Conservation (phyloP, 2,888 invertebrate species). For the Agrotis ipsilon region DNA sequence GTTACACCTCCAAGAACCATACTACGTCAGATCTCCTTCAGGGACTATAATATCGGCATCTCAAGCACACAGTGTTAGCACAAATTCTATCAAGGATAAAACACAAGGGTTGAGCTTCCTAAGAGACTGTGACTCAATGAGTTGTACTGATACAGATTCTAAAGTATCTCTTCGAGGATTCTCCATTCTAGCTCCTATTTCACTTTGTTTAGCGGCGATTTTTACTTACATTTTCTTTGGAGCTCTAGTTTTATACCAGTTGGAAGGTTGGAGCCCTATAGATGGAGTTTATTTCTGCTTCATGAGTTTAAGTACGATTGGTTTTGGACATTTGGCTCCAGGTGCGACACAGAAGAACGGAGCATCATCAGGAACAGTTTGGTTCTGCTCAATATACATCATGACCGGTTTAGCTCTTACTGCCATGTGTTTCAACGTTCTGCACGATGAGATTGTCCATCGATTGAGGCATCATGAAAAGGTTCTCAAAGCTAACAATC, state of each 20-base stretch:
- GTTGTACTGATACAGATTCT: conserved; percentile 93
- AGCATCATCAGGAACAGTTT: conserved; percentile 93
- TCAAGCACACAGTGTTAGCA: conserved; percentile 86
- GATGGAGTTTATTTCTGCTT: conserved; percentile 99
- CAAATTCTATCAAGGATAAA: conserved; percentile 87
- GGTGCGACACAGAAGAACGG: conserved; percentile 91
- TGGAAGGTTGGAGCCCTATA: conserved; percentile 98
- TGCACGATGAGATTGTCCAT: conserved; percentile 97
- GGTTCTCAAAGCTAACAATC: conserved; percentile 80
- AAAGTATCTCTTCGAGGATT: conserved; percentile 93
- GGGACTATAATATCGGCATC: conserved; percentile 90
- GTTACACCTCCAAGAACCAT: conserved; percentile 92
- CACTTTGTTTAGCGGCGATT: conserved; percentile 97
- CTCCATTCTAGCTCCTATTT: conserved; percentile 96
- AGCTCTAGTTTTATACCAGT: conserved; percentile 96
- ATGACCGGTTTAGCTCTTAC: conserved; percentile 97
- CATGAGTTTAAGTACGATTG: conserved; percentile 98
- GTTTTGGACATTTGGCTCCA: conserved; percentile 96
- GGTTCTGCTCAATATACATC: conserved; percentile 97
- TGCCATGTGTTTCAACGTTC: conserved; percentile 97
- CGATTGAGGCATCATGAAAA: conserved; percentile 93
- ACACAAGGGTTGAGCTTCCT: conserved; percentile 84
- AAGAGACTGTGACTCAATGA: conserved; percentile 90
- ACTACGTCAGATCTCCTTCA: conserved; percentile 92
- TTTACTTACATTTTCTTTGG: conserved; percentile 97